Conservation (phyloP, 2,797 vertebrate genomes). For the Brachyrhaphis roseni region DNA sequence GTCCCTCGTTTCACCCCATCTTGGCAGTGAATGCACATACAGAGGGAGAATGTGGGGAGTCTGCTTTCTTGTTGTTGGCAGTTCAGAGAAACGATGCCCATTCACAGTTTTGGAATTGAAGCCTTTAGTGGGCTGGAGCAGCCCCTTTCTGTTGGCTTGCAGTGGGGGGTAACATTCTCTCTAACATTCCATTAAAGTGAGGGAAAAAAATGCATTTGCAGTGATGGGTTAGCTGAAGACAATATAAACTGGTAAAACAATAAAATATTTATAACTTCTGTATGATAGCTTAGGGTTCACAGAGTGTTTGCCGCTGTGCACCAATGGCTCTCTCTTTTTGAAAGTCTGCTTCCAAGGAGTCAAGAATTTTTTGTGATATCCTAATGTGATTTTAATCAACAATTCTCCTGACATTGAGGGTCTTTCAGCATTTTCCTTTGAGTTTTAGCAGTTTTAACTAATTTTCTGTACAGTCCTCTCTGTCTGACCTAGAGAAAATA, state of each 20-base stretch:
- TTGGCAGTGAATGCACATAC: constrained; percentile 60
- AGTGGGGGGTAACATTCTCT: constrained; percentile 32
- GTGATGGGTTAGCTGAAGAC: constrained; percentile 17
- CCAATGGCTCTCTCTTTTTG: not conserved
- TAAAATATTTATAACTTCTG: not conserved
- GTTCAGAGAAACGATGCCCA: constrained; percentile 63
- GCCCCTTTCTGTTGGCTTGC: constrained; percentile 49
- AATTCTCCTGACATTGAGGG: not conserved
- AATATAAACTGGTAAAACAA: constrained; percentile 14
- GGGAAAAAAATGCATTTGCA: constrained; percentile 22
- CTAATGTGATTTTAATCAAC: not conserved
- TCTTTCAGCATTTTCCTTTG: not conserved
- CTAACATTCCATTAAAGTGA: constrained; percentile 44
- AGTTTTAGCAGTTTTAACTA: not conserved
- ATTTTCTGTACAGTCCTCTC: not conserved
- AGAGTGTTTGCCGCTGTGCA: not conserved
- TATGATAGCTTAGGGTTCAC: not conserved
- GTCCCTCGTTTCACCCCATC: constrained; percentile 56
- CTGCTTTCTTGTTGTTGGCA: constrained; percentile 68
- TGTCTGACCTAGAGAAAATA: not conserved
- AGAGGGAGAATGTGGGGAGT: constrained; percentile 54
- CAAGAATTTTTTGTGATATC: not conserved
- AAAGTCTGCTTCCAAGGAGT: not conserved
- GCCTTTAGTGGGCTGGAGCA: constrained; percentile 35
- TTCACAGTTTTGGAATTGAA: constrained; percentile 61